Conservation (phyloP, 2,113 vertebrate species). For the Oncorhynchus keta region DNA sequence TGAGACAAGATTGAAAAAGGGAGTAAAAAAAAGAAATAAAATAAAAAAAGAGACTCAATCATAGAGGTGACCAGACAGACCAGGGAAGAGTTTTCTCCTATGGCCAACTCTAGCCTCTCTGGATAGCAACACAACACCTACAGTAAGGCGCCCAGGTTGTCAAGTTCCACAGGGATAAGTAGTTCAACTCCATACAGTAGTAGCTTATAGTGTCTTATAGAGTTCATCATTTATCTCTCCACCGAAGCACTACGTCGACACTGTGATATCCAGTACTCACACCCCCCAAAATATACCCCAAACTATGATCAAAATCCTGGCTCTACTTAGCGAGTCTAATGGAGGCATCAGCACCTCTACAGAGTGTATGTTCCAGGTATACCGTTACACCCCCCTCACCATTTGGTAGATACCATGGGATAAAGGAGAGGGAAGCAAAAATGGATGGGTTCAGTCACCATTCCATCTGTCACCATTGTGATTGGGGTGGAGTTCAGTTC, state of each 20-base stretch:
- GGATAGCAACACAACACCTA: slow-evolving; percentile 16
- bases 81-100: slow-evolving; percentile 7
- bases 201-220: not conserved
- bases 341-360: slow-evolving; percentile 14
- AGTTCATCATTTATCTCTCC: slow-evolving; percentile 21
- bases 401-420: slow-evolving; percentile 34
- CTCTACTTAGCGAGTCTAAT: not conserved
- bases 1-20: too few species aligned
- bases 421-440: slow-evolving; percentile 6
- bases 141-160: not conserved
- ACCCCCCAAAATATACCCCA: not conserved
- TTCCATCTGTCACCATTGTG: not conserved
- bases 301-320: slow-evolving; percentile 15
- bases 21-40: too few species aligned
- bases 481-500: slow-evolving; percentile 9
- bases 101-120: not conserved
- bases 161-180: not conserved
- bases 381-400: slow-evolving; percentile 35
- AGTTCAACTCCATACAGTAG: slow-evolving; percentile 1
- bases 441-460: slow-evolving; percentile 30
- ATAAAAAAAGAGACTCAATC: too few species aligned
- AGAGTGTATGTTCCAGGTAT: slow-evolving; percentile 45
- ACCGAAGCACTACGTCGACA: slow-evolving; percentile 28
- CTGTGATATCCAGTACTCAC: slow-evolving; percentile 11
- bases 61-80: slow-evolving; percentile 10